Percentiles rank a stretch among this genome's conserved stretches.
These are phyloP conservation scores for Nycteola revayana DNA, from an alignment of 2,888 invertebrate genomes.

Conservation along the genomic window DNA sequence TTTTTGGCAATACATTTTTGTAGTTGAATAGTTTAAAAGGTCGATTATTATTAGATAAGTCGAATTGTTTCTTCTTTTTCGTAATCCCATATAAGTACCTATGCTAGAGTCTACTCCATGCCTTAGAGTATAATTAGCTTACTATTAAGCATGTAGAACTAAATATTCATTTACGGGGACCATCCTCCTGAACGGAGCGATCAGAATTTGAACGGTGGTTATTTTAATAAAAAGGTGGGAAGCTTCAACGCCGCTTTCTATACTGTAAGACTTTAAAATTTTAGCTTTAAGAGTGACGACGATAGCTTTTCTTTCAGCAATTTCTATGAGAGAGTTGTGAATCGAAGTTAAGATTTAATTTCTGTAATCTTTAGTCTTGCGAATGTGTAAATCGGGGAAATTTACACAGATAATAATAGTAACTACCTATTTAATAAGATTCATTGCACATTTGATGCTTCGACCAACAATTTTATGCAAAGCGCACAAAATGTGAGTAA, in stretches of 20 bases:
- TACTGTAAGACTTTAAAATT: slow-evolving; percentile 58
- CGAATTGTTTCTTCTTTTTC: slow-evolving; percentile 51
- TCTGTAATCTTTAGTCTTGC: slow-evolving; percentile 40
- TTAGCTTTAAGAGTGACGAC: slow-evolving; percentile 51
- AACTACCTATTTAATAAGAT: slow-evolving; percentile 43
- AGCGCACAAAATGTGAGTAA: slow-evolving; percentile 63
- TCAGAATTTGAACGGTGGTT: slow-evolving; percentile 56
- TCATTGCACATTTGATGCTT: slow-evolving; percentile 67
- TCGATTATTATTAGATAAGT: slow-evolving; percentile 56
- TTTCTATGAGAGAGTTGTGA: slow-evolving; percentile 65
- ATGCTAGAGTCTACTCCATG: slow-evolving; percentile 68
- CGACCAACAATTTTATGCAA: slow-evolving; percentile 59
- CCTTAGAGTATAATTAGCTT: slow-evolving; percentile 63
- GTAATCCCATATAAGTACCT: slow-evolving; percentile 47
- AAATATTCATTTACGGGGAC: slow-evolving; percentile 69
- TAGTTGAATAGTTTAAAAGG: slow-evolving; percentile 61
- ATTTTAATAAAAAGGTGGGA: slow-evolving; percentile 41
- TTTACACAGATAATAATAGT: slow-evolving; percentile 61
- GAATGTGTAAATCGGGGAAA: slow-evolving; percentile 75
- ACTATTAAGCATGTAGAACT: slow-evolving; percentile 56
- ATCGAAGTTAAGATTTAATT: slow-evolving; percentile 50
- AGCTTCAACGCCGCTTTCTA: slow-evolving; percentile 63
- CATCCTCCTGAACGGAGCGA: slow-evolving; percentile 69
- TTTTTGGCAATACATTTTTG: slow-evolving; percentile 67
- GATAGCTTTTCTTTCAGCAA: slow-evolving; percentile 49